Evolutionary conservation across 2,113 vertebrate species (phyloP), one percentile per base, ranked within the genome.

Genomic region (Erythrocercus mccallii): DNA sequence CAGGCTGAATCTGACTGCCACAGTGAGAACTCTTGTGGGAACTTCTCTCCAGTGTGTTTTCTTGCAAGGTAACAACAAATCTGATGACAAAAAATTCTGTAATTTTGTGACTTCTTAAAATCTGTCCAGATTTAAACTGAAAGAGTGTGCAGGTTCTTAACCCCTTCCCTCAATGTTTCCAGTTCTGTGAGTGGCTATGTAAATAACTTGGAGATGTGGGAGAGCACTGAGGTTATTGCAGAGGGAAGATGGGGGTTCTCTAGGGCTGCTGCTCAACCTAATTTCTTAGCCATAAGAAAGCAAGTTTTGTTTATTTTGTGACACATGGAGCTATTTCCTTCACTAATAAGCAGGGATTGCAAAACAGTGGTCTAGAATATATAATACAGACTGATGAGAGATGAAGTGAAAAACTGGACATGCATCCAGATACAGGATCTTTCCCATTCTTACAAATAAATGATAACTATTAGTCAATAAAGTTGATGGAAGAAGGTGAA

Each of bases 121-220:
- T 48, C 10, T 53, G 48, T 30, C 23, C 6, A 10, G 27, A 12
- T 48, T 38, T 45, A 74, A 19, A 22, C 10, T 9, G 5, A 66
- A 82, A 42, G 24, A 54, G 8, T 4, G 18, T 15, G 5, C 18
- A 44, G 27, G 10, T 88, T 73, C 38, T 74, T 57, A 48, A 37
- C 16, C 0, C 2, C 6, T 54, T 74, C 30, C 27, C 14, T 72
- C 31, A n/a, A 6, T 1, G 0, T 23, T 70, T 76, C 10, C 13
- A 15, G 9, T 66, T 85, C 22, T 50, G 28, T 28, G 15, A 45
- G 40, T 15, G 8, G 22, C 40, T 60, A 0, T 4, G 4, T 23
- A 54, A 30, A 12, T 38, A 33, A 38, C 40, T 0, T 11, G 30
- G 25, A 62, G 24, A 5, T 3, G 7, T 40, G 45, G 24, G 20